Evolutionary conservation across 2,113 vertebrate species (phyloP).

Genomic region (Pardalotus punctatus): DNA sequence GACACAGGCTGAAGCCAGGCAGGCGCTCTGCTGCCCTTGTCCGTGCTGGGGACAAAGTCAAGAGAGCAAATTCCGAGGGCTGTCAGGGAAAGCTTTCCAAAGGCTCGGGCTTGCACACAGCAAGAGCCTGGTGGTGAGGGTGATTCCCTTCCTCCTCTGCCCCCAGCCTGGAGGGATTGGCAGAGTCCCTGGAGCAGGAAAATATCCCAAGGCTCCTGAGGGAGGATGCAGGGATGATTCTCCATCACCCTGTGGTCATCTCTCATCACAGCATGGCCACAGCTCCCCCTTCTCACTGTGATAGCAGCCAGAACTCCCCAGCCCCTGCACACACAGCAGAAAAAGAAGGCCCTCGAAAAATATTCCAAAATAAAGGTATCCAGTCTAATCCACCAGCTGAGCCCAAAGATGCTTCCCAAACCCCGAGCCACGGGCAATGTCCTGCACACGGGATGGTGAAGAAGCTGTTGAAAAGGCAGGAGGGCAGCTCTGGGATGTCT

Average conservation of each 20-base stretch:
- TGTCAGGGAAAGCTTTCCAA: background rate
- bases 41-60: background rate
- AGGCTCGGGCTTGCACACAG: background rate
- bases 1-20: background rate
- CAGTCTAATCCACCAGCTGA: background rate
- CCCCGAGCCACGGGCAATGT: background rate
- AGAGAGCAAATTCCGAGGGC: background rate
- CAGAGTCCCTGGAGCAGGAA: background rate
- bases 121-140: background rate
- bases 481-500: background rate
- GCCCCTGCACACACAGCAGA: background rate
- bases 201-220: background rate
- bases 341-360: background rate
- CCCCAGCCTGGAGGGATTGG: too few species aligned
- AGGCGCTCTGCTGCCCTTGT: background rate
- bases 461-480: background rate
- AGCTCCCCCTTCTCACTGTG: background rate
- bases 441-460: background rate
- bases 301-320: background rate
- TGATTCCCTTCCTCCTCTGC: background rate
- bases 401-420: background rate
- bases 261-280: background rate
- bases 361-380: background rate
- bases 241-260: rapidly evolving
- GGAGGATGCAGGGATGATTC: background rate